Evolutionary conservation across 2,113 vertebrate species (phyloP).

Genomic region (Camelus dromedarius): DNA sequence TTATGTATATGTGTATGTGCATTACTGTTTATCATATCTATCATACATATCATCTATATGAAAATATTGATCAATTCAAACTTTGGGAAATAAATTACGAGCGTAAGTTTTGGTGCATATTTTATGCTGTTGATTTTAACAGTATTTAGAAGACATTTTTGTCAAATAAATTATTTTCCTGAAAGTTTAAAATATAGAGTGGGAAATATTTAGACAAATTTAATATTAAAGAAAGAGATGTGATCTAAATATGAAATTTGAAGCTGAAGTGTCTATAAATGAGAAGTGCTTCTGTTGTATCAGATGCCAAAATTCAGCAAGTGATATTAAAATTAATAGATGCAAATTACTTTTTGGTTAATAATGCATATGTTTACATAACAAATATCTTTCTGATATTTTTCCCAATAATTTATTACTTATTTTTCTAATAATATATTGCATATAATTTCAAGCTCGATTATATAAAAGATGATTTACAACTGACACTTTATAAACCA

Average conservation of each 20-base stretch:
- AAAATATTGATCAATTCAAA: constrained; percentile 35
- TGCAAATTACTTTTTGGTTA: not conserved
- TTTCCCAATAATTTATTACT: not conserved
- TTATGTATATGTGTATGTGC: not conserved
- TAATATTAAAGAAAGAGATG: not conserved
- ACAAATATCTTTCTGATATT: not conserved
- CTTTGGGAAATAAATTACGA: not conserved
- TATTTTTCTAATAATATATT: not conserved
- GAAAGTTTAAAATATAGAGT: not conserved
- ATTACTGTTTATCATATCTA: not conserved
- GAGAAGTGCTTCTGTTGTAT: not conserved
- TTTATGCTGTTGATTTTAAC: not conserved
- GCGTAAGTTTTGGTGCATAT: not conserved
- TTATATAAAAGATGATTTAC: not conserved
- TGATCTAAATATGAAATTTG: not conserved
- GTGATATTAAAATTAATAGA: not conserved
- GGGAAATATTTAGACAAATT: not conserved
- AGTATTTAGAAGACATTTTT: not conserved
- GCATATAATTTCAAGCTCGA: not conserved
- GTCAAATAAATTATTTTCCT: not conserved
- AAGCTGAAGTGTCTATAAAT: not conserved
- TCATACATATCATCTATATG: not conserved
- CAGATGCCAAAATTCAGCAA: not conserved
- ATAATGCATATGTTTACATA: not conserved
- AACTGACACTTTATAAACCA: not conserved